Percentiles rank a stretch among this genome's conserved stretches.
phyloP scores from a whole-genome alignment of 2,797 vertebrate genomes.

The Xiphorhynchus erythropygius region DNA sequence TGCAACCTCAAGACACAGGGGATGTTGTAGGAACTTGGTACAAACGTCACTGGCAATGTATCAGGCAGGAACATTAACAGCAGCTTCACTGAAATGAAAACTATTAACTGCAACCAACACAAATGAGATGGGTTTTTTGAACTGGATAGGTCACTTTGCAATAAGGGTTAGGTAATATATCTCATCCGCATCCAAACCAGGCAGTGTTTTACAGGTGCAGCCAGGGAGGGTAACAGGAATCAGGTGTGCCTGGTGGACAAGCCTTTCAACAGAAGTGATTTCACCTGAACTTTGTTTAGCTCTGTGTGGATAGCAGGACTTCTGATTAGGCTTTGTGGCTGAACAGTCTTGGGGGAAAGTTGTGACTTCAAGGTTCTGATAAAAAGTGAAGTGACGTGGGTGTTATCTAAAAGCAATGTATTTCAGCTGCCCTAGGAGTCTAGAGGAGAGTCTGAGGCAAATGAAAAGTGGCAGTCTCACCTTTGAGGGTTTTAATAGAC shows the following conservation, averaged over 20 bases:
- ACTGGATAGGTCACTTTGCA: neutral
- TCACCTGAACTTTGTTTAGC: neutral
- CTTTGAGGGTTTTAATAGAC: neutral
- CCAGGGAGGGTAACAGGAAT: rapidly evolving
- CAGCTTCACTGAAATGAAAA: neutral
- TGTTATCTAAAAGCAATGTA: neutral
- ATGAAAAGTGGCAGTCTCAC: neutral
- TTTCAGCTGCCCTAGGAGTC: neutral
- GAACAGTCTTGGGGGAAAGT: neutral
- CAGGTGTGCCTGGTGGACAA: neutral
- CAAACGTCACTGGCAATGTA: neutral
- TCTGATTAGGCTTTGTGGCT: neutral
- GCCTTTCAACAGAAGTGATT: neutral
- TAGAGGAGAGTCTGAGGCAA: neutral
- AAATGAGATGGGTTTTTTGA: neutral
- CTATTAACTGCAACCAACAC: neutral
- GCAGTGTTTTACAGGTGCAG: neutral
- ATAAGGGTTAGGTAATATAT: too few relatives aligned
- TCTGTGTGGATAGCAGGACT: rapidly evolving
- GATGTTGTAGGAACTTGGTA: too few relatives aligned
- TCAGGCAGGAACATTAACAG: neutral
- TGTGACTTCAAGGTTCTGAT: neutral
- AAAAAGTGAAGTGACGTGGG: neutral
- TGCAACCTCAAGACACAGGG: rapidly evolving
- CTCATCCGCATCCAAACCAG: rapidly evolving